phyloP scores from a whole-genome alignment of 2,888 invertebrate species.

The Philereme transversata region DNA sequence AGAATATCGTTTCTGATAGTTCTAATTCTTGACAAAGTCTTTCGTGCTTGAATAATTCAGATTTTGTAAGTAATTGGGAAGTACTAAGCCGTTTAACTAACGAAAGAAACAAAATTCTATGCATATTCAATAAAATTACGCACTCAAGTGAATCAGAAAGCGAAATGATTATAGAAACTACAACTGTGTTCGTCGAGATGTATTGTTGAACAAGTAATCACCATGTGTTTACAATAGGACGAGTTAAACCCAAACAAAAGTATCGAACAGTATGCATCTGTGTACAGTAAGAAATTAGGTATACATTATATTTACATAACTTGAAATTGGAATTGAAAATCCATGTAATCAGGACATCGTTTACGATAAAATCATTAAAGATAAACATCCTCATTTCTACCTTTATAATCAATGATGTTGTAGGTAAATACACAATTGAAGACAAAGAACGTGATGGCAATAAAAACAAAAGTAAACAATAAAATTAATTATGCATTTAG shows the following conservation, averaged over 20 bases:
- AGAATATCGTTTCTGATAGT: background rate
- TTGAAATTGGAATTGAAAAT: background rate
- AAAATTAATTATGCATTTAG: background rate
- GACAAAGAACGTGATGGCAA: background rate
- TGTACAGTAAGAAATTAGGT: too few relatives aligned
- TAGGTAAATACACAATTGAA: background rate
- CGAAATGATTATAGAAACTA: conserved; percentile 29
- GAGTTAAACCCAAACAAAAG: conserved; percentile 19
- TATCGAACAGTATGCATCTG: conserved; percentile 3
- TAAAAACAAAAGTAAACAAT: background rate
- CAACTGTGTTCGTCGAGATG: conserved; percentile 12
- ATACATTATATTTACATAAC: conserved; percentile 1
- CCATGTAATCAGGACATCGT: too few relatives aligned
- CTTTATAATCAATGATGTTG: too few relatives aligned
- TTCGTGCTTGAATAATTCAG: conserved; percentile 6
- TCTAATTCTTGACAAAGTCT: background rate
- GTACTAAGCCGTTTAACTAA: background rate
- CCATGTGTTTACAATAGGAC: conserved; percentile 8
- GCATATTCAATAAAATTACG: conserved; percentile 25
- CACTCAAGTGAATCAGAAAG: conserved; percentile 39
- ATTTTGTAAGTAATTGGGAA: background rate
- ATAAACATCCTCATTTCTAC: background rate
- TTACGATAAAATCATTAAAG: too few relatives aligned
- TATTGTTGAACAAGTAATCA: conserved; percentile 10
- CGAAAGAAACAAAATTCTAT: conserved; percentile 14